Evolutionary conservation across 2,797 vertebrate species (phyloP).

Genomic region (Channallabes apus): DNA sequence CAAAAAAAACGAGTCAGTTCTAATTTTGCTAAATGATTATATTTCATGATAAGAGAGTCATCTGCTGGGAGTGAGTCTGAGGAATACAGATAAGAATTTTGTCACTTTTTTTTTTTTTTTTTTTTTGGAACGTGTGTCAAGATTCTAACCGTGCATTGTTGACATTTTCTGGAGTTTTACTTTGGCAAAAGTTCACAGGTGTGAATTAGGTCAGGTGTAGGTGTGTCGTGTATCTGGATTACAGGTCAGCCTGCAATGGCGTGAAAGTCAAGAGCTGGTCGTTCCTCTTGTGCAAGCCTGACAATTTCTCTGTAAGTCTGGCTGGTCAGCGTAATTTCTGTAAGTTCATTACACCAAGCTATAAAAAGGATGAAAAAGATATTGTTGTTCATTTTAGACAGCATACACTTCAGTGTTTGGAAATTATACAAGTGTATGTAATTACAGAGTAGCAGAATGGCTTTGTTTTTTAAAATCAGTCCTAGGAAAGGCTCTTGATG

Average conservation of each 20-base stretch:
- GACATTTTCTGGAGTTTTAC: conserved; percentile 20
- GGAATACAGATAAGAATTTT: not conserved
- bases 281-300: conserved; percentile 16
- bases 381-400: not conserved
- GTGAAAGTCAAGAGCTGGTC: conserved; percentile 13
- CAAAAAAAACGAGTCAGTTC: not conserved
- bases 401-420: not conserved
- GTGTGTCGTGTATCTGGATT: conserved; percentile 21
- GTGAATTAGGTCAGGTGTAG: conserved; percentile 25
- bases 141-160: conserved; percentile 26
- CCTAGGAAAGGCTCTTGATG: not conserved
- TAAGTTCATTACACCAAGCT: not conserved
- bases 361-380: not conserved
- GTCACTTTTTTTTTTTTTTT: not conserved
- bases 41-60: not conserved
- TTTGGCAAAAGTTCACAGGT: conserved; percentile 21
- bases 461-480: not conserved
- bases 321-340: not conserved
- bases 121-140: too few species aligned
- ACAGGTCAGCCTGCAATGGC: conserved; percentile 13
- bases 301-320: not conserved
- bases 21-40: not conserved
- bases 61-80: not conserved
- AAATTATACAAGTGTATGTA: not conserved
- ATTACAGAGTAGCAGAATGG: not conserved